Evolutionary conservation across 1,140 invertebrate genomes (phyloP).

Genomic region (Melitaea cinxia): DNA sequence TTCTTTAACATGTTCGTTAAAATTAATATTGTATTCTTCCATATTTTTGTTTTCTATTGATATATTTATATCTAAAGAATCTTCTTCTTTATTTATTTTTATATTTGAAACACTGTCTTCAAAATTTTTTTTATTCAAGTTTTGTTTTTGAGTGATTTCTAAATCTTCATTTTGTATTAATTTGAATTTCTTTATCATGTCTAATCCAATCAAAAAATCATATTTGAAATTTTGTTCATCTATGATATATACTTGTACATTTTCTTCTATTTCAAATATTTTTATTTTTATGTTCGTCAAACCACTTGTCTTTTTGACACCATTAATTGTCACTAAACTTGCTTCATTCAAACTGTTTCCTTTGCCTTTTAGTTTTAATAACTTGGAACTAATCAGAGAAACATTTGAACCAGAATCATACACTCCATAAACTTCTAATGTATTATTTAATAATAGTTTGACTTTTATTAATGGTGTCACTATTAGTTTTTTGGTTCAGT

Average conservation of each 20-base stretch:
- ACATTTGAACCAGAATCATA: constrained; percentile 39
- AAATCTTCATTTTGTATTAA: constrained; percentile 37
- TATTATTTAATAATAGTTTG: constrained; percentile 31
- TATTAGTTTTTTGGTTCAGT: constrained; percentile 29
- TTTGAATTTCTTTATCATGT: constrained; percentile 35
- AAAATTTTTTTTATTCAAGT: constrained; percentile 16
- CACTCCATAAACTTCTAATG: constrained; percentile 26
- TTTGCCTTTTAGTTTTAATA: constrained; percentile 30
- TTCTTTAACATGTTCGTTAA: constrained; percentile 4
- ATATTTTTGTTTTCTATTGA: background rate
- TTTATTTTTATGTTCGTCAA: constrained; percentile 45
- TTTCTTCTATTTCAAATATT: constrained; percentile 45
- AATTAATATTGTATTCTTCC: background rate
- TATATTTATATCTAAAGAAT: too few relatives aligned
- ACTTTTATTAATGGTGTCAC: constrained; percentile 36
- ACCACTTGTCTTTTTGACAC: constrained; percentile 42
- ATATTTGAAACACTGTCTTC: too few relatives aligned
- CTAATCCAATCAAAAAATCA: constrained; percentile 42
- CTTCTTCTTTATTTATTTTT: too few relatives aligned
- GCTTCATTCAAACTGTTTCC: constrained; percentile 21
- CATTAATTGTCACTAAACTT: constrained; percentile 39
- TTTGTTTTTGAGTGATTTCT: constrained; percentile 30
- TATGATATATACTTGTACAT: constrained; percentile 35
- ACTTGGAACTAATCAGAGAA: constrained; percentile 37
- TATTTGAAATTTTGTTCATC: constrained; percentile 38